phyloP scores from a whole-genome alignment of 37 sponge, comb jelly and placozoan genomes.

The Chondrosia reniformis region DNA sequence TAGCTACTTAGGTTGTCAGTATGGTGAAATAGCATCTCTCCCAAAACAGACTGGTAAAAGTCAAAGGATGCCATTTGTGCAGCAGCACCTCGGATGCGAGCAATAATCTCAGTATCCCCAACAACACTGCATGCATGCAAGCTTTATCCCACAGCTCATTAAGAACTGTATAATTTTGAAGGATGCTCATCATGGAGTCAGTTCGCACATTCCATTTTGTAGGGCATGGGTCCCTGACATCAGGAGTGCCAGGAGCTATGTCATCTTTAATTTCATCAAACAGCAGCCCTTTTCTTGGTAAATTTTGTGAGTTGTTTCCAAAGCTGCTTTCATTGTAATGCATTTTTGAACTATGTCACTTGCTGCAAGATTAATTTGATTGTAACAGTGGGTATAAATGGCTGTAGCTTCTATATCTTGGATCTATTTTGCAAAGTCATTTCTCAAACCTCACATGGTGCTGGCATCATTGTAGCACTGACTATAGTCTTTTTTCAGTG shows the following conservation, averaged over 20 bases:
- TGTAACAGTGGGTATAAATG: constrained; percentile 32
- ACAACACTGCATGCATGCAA: constrained; percentile 23
- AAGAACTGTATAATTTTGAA: constrained; percentile 18
- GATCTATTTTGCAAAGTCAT: constrained; percentile 43
- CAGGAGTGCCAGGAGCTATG: constrained; percentile 15
- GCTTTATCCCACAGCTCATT: constrained; percentile 29
- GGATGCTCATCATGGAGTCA: constrained; percentile 25
- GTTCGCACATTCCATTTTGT: constrained; percentile 32
- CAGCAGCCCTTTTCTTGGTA: neutral
- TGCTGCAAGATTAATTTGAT: constrained; percentile 33
- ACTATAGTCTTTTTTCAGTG: constrained; percentile 21
- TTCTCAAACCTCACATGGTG: constrained; percentile 35
- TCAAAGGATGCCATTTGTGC: constrained; percentile 20
- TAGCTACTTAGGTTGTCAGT: constrained; percentile 21
- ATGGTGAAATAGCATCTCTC: constrained; percentile 25
- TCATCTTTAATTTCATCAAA: constrained; percentile 4
- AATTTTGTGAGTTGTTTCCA: constrained; percentile 26
- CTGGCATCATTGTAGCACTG: constrained; percentile 58
- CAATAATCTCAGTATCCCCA: constrained; percentile 37
- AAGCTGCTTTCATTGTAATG: constrained; percentile 46
- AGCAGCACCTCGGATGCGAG: constrained; percentile 25
- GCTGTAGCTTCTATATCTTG: constrained; percentile 38
- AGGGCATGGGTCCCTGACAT: constrained; percentile 2
- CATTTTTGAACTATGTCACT: constrained; percentile 25
- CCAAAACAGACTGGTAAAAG: constrained; percentile 19